phyloP scores from a whole-genome alignment of 2,888 invertebrate genomes.

The Hydrotaea cyrtoneurina region DNA sequence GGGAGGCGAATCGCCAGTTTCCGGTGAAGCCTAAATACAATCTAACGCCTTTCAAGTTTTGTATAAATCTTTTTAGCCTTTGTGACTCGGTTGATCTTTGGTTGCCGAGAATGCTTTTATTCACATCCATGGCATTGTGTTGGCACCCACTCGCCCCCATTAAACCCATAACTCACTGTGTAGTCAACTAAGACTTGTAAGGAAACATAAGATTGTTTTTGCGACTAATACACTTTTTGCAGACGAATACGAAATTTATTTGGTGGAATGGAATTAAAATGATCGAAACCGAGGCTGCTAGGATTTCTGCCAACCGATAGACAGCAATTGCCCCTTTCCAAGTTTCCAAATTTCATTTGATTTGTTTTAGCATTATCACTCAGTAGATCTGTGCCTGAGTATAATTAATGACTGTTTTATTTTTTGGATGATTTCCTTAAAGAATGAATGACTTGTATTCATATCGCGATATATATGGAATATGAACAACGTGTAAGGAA shows the following conservation, averaged over 20 bases:
- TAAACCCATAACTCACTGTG: background rate
- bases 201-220: background rate
- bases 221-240: slow-evolving; percentile 57
- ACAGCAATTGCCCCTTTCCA: background rate
- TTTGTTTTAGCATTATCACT: slow-evolving; percentile 60
- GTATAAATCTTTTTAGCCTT: no score
- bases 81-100: no score
- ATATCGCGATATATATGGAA: no score
- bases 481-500: slow-evolving; percentile 43
- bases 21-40: no score
- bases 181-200: background rate
- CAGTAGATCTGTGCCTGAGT: slow-evolving; percentile 62
- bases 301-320: background rate
- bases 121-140: background rate
- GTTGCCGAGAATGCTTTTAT: no score
- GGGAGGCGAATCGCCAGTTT: no score
- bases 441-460: background rate
- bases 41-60: no score
- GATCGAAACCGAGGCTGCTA: background rate
- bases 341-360: slow-evolving; percentile 1
- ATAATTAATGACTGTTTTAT: slow-evolving; percentile 47
- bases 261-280: background rate
- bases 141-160: background rate
- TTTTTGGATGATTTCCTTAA: slow-evolving; percentile 9
- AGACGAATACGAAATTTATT: slow-evolving; percentile 19